phyloP scores from a whole-genome alignment of 1,140 invertebrate genomes.

The Drosophila miranda region DNA sequence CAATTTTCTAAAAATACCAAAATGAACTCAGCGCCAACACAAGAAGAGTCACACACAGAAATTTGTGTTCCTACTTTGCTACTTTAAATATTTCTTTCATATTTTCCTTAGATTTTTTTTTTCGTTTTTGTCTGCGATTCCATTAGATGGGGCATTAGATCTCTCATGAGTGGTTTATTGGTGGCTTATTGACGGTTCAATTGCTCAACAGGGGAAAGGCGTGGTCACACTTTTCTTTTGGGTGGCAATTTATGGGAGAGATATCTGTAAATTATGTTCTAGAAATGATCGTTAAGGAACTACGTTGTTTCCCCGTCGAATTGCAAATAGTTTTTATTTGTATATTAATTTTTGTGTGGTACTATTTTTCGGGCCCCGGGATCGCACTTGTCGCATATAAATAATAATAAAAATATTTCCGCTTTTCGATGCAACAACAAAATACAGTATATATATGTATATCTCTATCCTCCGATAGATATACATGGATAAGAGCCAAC shows the following conservation, averaged over 20 bases:
- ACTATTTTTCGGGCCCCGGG: conserved; percentile 10
- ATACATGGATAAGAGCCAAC: conserved; percentile 58
- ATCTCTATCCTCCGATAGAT: conserved; percentile 16
- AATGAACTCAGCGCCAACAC: conserved; percentile 70
- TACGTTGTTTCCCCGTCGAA: conserved; percentile 18
- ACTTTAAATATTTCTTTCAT: conserved; percentile 61
- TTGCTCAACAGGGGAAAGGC: conserved; percentile 31
- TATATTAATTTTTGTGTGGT: conserved; percentile 26
- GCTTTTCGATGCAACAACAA: conserved; percentile 46
- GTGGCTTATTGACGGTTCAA: conserved; percentile 1
- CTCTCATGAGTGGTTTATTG: conserved; percentile 37
- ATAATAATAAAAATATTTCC: conserved; percentile 68
- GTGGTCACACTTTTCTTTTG: conserved; percentile 16
- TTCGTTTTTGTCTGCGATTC: conserved; percentile 21
- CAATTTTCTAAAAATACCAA: conserved; percentile 76
- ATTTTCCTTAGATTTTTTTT: conserved; percentile 31
- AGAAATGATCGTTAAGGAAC: conserved; percentile 9
- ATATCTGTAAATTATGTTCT: not conserved
- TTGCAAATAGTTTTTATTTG: conserved; percentile 20
- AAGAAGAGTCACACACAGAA: conserved; percentile 35
- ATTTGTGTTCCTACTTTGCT: conserved; percentile 28
- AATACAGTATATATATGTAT: conserved; percentile 19
- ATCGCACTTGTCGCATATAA: conserved; percentile 63
- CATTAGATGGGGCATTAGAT: conserved; percentile 31
- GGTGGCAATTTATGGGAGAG: not conserved